Evolutionary conservation across 2,113 vertebrate genomes (phyloP).

Genomic region (Eudyptes chrysolophus): DNA sequence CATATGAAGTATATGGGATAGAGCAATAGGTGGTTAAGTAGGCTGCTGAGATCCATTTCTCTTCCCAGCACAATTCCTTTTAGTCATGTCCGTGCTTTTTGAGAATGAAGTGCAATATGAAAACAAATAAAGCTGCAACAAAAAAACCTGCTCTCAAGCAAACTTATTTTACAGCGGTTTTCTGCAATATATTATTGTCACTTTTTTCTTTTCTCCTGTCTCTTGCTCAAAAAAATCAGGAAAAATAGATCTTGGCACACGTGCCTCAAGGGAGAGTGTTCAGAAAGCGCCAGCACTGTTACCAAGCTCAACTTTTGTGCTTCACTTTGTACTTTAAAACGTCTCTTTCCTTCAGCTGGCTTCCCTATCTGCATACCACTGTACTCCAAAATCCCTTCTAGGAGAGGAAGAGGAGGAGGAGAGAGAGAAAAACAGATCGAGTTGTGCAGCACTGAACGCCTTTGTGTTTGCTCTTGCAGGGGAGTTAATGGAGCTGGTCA

Average conservation of each 20-base stretch:
- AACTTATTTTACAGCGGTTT: conserved; percentile 8
- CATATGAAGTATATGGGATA: conserved; percentile 4
- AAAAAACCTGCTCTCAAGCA: background rate
- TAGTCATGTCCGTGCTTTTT: background rate
- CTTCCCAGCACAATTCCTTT: conserved; percentile 30
- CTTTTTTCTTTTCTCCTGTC: background rate
- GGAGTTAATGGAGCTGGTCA: background rate
- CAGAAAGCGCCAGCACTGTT: background rate
- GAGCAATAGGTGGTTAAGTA: conserved; percentile 48
- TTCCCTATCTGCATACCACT: background rate
- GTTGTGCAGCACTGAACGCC: background rate
- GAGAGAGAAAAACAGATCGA: background rate
- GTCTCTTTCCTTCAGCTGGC: background rate
- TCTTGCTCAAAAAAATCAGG: background rate
- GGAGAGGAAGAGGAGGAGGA: background rate
- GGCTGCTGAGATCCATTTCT: conserved; percentile 55
- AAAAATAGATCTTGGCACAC: background rate
- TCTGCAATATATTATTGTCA: background rate
- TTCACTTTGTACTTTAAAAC: background rate
- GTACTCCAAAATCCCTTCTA: background rate
- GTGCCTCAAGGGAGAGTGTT: background rate
- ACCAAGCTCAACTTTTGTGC: background rate
- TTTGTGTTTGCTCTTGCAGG: background rate
- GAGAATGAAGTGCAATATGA: background rate
- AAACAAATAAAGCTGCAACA: background rate